A percentile compares a stretch with the other conserved stretches of the same genome.
phyloP scores from a whole-genome alignment of 2,888 invertebrate species.

The Megalurothrips usitatus region DNA sequence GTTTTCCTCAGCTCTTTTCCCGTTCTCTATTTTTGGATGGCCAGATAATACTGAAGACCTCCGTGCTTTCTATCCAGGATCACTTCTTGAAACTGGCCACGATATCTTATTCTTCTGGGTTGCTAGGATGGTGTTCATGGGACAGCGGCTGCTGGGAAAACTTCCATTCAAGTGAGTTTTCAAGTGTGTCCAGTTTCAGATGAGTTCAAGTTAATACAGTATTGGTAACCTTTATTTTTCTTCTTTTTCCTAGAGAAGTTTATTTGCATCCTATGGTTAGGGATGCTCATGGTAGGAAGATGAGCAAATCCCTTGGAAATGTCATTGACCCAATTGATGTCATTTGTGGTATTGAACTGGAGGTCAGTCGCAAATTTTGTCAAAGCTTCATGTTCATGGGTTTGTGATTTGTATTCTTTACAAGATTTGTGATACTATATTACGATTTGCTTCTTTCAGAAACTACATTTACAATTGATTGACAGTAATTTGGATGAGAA shows the following conservation, averaged over 20 bases:
- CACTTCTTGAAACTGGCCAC: constrained; percentile 92
- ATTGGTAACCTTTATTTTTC: not conserved
- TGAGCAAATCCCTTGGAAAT: constrained; percentile 98
- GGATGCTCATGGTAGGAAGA: constrained; percentile 97
- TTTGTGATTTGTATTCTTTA: too few species aligned
- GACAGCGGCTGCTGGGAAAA: constrained; percentile 79
- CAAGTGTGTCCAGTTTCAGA: not conserved
- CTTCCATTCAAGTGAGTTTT: constrained; percentile 75
- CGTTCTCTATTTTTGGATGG: constrained; percentile 97
- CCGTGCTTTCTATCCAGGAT: constrained; percentile 84
- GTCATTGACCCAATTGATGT: constrained; percentile 97
- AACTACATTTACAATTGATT: constrained; percentile 66
- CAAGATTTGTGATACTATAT: too few species aligned
- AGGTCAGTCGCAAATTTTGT: constrained; percentile 45
- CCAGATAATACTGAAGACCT: constrained; percentile 72
- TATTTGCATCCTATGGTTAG: constrained; percentile 96
- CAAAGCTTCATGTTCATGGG: too few species aligned
- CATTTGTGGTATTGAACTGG: constrained; percentile 77
- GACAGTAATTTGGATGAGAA: constrained; percentile 80
- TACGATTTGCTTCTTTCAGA: constrained; percentile 30
- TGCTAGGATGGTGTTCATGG: constrained; percentile 98
- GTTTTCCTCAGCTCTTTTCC: constrained; percentile 96
- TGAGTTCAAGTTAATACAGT: not conserved
- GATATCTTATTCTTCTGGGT: constrained; percentile 99
- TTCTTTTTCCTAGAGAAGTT: constrained; percentile 59